Evolutionary conservation across 1,140 invertebrate genomes (phyloP).

Genomic region (Telenomus remus): DNA sequence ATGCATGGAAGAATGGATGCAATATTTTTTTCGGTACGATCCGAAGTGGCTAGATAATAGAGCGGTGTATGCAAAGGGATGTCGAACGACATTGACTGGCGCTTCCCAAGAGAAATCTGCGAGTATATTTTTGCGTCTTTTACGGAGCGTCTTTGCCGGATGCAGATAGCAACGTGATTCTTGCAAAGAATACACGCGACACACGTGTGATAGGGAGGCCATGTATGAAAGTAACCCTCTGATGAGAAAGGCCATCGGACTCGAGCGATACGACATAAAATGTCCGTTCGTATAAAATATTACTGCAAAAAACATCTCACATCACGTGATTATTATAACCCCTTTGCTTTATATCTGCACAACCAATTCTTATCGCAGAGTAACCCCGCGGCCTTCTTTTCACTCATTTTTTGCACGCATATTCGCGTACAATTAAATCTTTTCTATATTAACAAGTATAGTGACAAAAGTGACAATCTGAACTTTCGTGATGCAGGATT

Average conservation of each 20-base stretch:
- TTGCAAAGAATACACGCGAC: constrained; percentile 40
- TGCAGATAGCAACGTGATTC: constrained; percentile 68
- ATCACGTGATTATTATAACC: constrained; percentile 55
- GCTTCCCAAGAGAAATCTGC: constrained; percentile 73
- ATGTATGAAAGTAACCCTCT: constrained; percentile 69
- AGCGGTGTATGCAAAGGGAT: constrained; percentile 30
- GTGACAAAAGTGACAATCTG: too few species aligned
- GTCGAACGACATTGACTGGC: constrained; percentile 54
- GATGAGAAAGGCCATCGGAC: constrained; percentile 72
- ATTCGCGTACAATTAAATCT: too few species aligned
- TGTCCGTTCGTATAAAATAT: constrained; percentile 68
- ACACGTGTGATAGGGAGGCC: constrained; percentile 49
- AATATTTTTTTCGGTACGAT: constrained; percentile 26
- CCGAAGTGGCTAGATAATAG: constrained; percentile 56
- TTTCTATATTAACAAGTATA: too few species aligned
- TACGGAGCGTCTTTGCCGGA: constrained; percentile 70
- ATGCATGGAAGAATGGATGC: constrained; percentile 13
- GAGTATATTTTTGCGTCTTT: constrained; percentile 73
- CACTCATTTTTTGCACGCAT: too few species aligned
- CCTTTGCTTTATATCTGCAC: constrained; percentile 45
- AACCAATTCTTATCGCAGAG: constrained; percentile 14
- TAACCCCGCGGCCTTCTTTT: not conserved
- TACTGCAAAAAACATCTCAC: constrained; percentile 64
- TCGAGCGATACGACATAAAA: constrained; percentile 67
- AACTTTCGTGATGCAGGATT: constrained; percentile 8